phyloP scores from a whole-genome alignment of 2,888 invertebrate genomes.

The Noctuana brunneofusca region DNA sequence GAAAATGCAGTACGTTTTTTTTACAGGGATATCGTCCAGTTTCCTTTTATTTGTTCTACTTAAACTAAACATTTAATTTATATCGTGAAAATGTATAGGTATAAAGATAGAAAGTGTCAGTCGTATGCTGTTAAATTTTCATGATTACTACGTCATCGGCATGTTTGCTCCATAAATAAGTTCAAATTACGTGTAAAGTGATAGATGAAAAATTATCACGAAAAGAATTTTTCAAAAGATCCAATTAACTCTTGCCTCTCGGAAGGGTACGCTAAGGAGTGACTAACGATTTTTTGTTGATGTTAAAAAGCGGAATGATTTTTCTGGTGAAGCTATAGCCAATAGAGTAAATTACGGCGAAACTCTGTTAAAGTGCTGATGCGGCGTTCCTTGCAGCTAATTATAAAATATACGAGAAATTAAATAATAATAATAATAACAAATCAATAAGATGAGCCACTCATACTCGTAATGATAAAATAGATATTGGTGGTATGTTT shows the following conservation, averaged over 20 bases:
- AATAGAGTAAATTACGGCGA: slow-evolving; percentile 55
- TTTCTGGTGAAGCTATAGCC: slow-evolving; percentile 52
- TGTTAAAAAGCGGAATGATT: slow-evolving; percentile 56
- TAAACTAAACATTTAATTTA: not conserved
- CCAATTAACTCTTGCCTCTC: slow-evolving; percentile 67
- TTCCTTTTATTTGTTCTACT: not conserved
- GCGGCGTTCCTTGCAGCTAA: slow-evolving; percentile 31
- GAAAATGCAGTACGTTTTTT: not conserved
- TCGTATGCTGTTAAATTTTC: slow-evolving; percentile 40
- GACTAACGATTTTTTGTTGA: slow-evolving; percentile 64
- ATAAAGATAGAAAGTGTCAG: not conserved
- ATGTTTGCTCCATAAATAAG: slow-evolving; percentile 57
- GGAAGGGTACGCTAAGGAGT: slow-evolving; percentile 64
- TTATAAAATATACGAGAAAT: slow-evolving; percentile 12
- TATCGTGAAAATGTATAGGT: not conserved
- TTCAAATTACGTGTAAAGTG: slow-evolving; percentile 58
- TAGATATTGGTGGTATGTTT: too few species aligned
- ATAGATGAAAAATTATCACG: slow-evolving; percentile 67
- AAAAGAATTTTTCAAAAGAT: slow-evolving; percentile 67
- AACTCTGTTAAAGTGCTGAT: slow-evolving; percentile 35
- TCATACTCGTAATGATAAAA: too few species aligned
- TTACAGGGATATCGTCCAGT: not conserved
- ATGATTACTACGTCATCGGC: slow-evolving; percentile 51
- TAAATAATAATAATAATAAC: not conserved
- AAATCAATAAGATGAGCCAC: not conserved